Evolutionary conservation across 1,140 invertebrate genomes (phyloP).

Genomic region (Drosophila ananassae): DNA sequence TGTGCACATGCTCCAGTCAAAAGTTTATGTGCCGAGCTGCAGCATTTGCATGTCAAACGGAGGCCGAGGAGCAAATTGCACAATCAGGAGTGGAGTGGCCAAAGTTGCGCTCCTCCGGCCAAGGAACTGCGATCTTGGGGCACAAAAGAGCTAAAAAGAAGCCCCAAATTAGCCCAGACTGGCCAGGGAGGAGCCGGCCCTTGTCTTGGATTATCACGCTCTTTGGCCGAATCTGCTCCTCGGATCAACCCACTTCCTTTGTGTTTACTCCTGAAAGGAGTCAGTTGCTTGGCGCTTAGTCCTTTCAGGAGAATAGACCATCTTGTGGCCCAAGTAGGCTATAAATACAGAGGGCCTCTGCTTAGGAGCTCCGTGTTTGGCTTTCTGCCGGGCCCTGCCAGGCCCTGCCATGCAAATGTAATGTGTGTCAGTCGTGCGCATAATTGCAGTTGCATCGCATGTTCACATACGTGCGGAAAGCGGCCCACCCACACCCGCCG

Average conservation of each 20-base stretch:
- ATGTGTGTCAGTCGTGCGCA: slow-evolving; percentile 75
- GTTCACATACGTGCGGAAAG: slow-evolving; percentile 51
- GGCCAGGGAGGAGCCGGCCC: not conserved
- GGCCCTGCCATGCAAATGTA: slow-evolving; percentile 15
- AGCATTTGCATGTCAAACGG: slow-evolving; percentile 57
- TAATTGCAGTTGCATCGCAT: slow-evolving; percentile 73
- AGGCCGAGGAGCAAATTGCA: slow-evolving; percentile 24
- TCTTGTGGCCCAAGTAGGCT: slow-evolving; percentile 53
- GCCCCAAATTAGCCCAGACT: no score
- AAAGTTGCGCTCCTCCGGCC: not conserved
- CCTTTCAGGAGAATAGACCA: not conserved
- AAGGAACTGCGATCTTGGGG: slow-evolving; percentile 4
- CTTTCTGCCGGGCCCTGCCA: slow-evolving; percentile 2
- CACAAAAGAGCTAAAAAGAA: not conserved
- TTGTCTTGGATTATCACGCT: not conserved
- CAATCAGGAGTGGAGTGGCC: slow-evolving; percentile 2
- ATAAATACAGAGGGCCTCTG: slow-evolving; percentile 49
- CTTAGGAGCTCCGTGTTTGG: not conserved
- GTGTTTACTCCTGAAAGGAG: slow-evolving; percentile 1
- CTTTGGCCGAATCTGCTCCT: not conserved
- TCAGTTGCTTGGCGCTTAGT: not conserved
- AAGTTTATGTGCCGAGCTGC: slow-evolving; percentile 35
- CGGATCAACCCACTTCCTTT: slow-evolving; percentile 19
- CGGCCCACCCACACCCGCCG: slow-evolving; percentile 20
- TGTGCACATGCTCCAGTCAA: slow-evolving; percentile 13